A percentile compares a stretch with the other conserved stretches of the same genome.
Evolutionary conservation across 1,140 invertebrate genomes (phyloP).

Genomic region (Zaprionus africanus): DNA sequence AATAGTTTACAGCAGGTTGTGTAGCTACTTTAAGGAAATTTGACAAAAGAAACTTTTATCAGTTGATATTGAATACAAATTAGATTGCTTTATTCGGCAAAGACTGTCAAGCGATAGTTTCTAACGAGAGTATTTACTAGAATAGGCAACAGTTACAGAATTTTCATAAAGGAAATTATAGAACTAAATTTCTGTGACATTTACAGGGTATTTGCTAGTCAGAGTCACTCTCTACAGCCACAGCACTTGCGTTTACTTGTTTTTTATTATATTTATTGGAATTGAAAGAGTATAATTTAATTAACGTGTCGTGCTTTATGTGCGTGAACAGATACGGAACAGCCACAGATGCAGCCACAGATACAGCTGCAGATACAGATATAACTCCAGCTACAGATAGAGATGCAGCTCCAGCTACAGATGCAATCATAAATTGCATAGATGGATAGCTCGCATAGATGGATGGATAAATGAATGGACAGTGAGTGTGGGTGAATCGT

Average conservation of each 20-base stretch:
- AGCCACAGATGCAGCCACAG: conserved; percentile 12
- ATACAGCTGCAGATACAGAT: conserved; percentile 1
- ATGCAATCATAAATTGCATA: conserved; percentile 33
- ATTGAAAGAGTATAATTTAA: conserved; percentile 67
- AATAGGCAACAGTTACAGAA: not conserved
- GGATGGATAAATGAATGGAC: conserved; percentile 9
- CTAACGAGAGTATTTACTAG: not conserved
- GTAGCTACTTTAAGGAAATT: too few relatives aligned
- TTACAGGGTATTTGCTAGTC: conserved; percentile 19
- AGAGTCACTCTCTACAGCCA: not conserved
- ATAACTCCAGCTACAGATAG: too few relatives aligned
- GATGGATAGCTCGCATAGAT: conserved; percentile 32
- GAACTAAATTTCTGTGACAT: not conserved
- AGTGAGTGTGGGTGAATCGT: not conserved
- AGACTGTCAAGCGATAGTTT: not conserved
- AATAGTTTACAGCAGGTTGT: too few relatives aligned
- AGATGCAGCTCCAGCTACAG: conserved; percentile 8
- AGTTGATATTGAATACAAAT: not conserved
- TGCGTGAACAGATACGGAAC: conserved; percentile 21
- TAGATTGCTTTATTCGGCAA: not conserved
- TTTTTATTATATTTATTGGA: conserved; percentile 18
- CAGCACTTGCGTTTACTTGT: not conserved
- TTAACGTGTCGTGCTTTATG: conserved; percentile 51
- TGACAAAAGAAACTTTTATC: too few relatives aligned
- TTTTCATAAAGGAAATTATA: too few relatives aligned